A percentile compares a stretch with the other conserved stretches of the same genome.
phyloP scores from a whole-genome alignment of 2,113 vertebrate species.

The Furnarius figulus region DNA sequence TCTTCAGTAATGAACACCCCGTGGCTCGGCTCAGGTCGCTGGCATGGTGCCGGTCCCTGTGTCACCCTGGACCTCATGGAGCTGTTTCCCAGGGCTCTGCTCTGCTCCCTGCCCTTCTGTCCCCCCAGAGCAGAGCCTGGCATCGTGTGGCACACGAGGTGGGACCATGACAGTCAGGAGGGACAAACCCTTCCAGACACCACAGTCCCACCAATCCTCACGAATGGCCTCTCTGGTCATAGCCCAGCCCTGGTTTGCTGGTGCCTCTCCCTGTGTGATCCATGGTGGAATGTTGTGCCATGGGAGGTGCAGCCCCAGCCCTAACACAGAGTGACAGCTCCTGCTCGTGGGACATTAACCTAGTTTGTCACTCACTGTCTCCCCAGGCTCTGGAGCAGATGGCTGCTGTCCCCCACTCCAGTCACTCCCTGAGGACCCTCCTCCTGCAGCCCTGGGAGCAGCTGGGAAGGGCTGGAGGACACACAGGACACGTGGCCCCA shows the following conservation, averaged over 20 bases:
- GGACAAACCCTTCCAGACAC: not conserved
- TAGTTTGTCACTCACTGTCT: conserved; percentile 1
- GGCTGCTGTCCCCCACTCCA: not conserved
- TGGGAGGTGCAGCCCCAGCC: not conserved
- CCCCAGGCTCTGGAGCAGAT: conserved; percentile 15
- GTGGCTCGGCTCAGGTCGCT: not conserved
- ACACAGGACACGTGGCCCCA: not conserved
- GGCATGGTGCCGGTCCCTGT: not conserved
- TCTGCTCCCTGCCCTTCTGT: rapidly evolving
- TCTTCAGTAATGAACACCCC: conserved; percentile 13
- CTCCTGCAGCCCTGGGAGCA: not conserved
- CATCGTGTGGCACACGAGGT: rapidly evolving
- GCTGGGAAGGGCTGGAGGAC: not conserved
- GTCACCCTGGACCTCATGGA: not conserved
- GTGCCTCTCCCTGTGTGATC: not conserved
- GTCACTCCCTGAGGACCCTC: not conserved
- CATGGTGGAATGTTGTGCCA: not conserved
- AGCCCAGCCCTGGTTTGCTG: not conserved
- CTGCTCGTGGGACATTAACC: not conserved
- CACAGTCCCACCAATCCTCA: rapidly evolving
- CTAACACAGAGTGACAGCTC: conserved; percentile 6
- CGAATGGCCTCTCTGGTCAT: not conserved
- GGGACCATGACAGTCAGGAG: rapidly evolving
- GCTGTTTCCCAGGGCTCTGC: not conserved
- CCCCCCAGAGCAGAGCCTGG: rapidly evolving